Evolutionary conservation across 2,888 invertebrate species (phyloP).

Genomic region (Nymphalis c-album): DNA sequence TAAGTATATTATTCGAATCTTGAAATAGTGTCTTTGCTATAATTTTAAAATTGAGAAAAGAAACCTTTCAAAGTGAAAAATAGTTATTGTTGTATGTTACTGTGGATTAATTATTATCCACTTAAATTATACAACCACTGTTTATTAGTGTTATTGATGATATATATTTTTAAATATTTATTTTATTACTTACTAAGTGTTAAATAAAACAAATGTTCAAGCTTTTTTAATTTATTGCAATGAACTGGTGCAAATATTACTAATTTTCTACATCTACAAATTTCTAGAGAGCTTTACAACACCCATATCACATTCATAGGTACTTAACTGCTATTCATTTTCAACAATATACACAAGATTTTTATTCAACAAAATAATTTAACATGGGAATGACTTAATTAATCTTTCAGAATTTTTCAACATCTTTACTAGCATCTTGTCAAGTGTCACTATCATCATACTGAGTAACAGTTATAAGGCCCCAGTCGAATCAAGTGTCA

Average conservation of each 20-base stretch:
- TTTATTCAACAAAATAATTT: constrained; percentile 62
- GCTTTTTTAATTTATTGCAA: constrained; percentile 54
- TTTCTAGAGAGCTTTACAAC: constrained; percentile 77
- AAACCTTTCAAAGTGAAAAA: too few species aligned
- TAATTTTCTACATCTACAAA: constrained; percentile 57
- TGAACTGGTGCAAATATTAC: constrained; percentile 50
- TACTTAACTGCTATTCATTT: constrained; percentile 60
- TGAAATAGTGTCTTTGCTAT: too few species aligned
- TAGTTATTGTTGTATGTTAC: too few species aligned
- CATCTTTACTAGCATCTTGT: constrained; percentile 24
- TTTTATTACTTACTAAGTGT: not conserved
- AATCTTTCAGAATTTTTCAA: constrained; percentile 37
- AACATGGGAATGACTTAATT: constrained; percentile 66
- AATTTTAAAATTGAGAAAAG: too few species aligned
- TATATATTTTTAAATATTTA: not conserved
- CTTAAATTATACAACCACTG: too few species aligned
- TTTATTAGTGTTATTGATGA: not conserved
- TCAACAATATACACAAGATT: constrained; percentile 73
- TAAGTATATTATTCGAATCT: too few species aligned
- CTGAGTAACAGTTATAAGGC: constrained; percentile 62
- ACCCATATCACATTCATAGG: constrained; percentile 78
- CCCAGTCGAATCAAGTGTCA: constrained; percentile 66
- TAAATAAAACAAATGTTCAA: constrained; percentile 39
- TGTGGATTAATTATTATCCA: too few species aligned
- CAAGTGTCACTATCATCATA: constrained; percentile 48